These are phyloP conservation scores for Biston stratarius DNA, from an alignment of 2,888 invertebrate genomes.

Conservation along the genomic window DNA sequence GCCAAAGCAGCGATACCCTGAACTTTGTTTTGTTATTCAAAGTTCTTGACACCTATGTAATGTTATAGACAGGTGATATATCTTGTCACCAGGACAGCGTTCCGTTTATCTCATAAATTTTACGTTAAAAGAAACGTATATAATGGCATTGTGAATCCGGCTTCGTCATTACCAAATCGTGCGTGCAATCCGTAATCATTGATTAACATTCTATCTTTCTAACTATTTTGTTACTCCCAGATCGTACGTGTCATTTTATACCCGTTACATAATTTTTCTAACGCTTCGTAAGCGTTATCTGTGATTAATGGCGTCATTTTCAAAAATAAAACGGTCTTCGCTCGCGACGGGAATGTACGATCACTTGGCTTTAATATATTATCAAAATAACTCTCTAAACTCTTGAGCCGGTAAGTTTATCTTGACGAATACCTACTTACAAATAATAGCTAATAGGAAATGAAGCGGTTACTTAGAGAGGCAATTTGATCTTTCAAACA, in stretches of 20 bases:
- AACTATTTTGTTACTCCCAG: conserved; percentile 70
- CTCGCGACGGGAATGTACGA: conserved; percentile 67
- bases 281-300: conserved; percentile 72
- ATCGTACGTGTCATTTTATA: conserved; percentile 73
- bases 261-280: conserved; percentile 72
- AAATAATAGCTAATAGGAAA: conserved; percentile 80
- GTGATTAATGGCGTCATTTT: conserved; percentile 83
- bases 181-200: conserved; percentile 14
- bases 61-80: too few species aligned
- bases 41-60: too few species aligned
- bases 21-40: too few species aligned
- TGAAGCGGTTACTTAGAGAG: conserved; percentile 74
- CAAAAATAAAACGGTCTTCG: conserved; percentile 81
- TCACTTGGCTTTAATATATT: conserved; percentile 79
- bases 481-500: conserved; percentile 78
- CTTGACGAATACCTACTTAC: conserved; percentile 70
- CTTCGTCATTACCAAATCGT: conserved; percentile 7
- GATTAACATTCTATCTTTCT: conserved; percentile 5
- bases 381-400: conserved; percentile 74
- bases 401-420: conserved; percentile 65
- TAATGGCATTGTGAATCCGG: neutral
- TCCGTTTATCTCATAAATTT: too few species aligned
- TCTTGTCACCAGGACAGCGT: too few species aligned
- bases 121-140: too few species aligned
- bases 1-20: too few species aligned